phyloP scores from a whole-genome alignment of 2,888 invertebrate genomes.

The Neria commutata region DNA sequence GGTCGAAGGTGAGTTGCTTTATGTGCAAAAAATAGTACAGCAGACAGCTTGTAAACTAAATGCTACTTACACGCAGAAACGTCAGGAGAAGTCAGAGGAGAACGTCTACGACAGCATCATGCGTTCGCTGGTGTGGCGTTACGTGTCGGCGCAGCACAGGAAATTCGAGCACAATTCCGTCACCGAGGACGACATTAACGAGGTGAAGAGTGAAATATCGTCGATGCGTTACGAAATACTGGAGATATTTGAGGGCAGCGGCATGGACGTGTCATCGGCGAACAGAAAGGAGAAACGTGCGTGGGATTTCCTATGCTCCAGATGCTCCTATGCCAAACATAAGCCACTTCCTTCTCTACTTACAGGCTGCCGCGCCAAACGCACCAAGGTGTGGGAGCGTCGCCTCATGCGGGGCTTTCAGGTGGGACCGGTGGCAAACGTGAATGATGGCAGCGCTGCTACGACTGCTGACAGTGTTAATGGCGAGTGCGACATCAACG shows the following conservation, averaged over 20 bases:
- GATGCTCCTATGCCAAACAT: neutral
- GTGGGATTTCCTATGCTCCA: constrained; percentile 34
- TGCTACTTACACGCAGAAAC: constrained; percentile 44
- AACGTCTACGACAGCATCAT: constrained; percentile 81
- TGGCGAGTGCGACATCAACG: constrained; percentile 52
- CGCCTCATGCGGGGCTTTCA: constrained; percentile 87
- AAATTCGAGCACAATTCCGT: constrained; percentile 83
- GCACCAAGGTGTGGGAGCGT: constrained; percentile 86
- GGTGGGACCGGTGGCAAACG: constrained; percentile 71
- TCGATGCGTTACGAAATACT: constrained; percentile 90
- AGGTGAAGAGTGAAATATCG: constrained; percentile 92
- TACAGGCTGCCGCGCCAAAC: constrained; percentile 74
- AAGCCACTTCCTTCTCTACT: neutral
- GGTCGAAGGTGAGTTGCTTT: constrained; percentile 48
- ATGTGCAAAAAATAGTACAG: neutral
- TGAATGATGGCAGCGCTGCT: constrained; percentile 65
- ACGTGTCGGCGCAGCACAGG: constrained; percentile 86
- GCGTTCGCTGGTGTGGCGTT: constrained; percentile 89
- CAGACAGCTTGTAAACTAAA: neutral
- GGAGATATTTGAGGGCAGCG: constrained; percentile 86
- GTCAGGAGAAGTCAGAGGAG: constrained; percentile 70
- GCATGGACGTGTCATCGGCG: constrained; percentile 80
- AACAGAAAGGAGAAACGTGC: constrained; percentile 77
- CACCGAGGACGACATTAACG: constrained; percentile 93
- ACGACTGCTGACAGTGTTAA: constrained; percentile 59